These are phyloP conservation scores for Ethmia dodecea DNA, from an alignment of 2,888 invertebrate species.

Conservation along the genomic window DNA sequence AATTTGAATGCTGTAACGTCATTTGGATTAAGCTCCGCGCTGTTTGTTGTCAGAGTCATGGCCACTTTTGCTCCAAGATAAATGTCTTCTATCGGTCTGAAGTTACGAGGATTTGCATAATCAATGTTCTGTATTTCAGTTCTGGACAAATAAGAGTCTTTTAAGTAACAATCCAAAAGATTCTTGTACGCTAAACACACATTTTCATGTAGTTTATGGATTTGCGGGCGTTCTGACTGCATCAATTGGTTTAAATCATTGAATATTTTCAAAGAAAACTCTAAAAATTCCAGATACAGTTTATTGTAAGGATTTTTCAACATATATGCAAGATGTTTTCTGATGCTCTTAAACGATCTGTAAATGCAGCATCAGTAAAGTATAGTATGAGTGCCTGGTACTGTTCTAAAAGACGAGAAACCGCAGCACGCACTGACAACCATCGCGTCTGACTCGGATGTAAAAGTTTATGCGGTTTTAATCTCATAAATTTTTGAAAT, in stretches of 20 bases:
- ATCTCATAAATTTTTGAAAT: constrained; percentile 12
- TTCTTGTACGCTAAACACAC: constrained; percentile 12
- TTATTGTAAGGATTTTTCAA: constrained; percentile 15
- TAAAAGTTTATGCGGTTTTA: constrained; percentile 16
- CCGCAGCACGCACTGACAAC: constrained; percentile 22
- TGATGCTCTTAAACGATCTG: constrained; percentile 19
- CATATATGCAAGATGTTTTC: constrained; percentile 16
- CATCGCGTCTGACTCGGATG: constrained; percentile 26
- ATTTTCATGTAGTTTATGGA: constrained; percentile 19
- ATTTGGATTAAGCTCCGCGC: not conserved
- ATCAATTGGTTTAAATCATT: constrained; percentile 21
- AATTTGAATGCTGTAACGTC: not conserved
- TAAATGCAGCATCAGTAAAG: constrained; percentile 20
- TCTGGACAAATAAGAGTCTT: constrained; percentile 16
- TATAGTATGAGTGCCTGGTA: constrained; percentile 23
- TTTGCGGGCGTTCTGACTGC: constrained; percentile 20
- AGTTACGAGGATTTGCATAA: constrained; percentile 7
- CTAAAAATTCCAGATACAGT: constrained; percentile 16
- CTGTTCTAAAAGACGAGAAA: constrained; percentile 23
- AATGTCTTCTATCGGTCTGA: constrained; percentile 10
- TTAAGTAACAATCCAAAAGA: constrained; percentile 18
- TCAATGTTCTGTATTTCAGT: constrained; percentile 17
- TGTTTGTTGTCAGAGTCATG: not conserved
- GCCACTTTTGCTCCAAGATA: constrained; percentile 9
- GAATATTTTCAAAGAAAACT: constrained; percentile 18